Evolutionary conservation across 2,888 invertebrate genomes (phyloP).

Genomic region (Cosmorhoe ocellata): DNA sequence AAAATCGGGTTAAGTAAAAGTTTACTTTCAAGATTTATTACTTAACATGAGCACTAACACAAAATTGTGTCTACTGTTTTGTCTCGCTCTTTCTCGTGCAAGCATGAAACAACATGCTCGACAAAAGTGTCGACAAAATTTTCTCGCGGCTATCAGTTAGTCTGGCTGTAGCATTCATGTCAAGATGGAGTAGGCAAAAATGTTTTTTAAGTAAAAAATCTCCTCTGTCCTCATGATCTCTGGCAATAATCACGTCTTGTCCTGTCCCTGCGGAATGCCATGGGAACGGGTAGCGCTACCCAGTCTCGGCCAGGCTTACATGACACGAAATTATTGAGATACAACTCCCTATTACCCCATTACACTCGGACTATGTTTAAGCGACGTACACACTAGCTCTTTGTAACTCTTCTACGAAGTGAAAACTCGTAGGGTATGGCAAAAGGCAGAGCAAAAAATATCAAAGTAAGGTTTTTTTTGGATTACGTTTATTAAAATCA

Average conservation of each 20-base stretch:
- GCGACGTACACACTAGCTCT: constrained; percentile 3
- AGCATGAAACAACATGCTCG: no score
- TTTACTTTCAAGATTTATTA: no score
- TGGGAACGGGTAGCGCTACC: constrained; percentile 69
- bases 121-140: no score
- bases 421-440: not conserved
- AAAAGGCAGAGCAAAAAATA: not conserved
- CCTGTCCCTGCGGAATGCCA: constrained; percentile 64
- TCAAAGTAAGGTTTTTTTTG: no score
- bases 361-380: constrained; percentile 36
- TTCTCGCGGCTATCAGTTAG: no score
- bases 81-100: no score
- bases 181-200: not conserved
- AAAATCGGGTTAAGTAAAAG: no score
- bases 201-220: no score
- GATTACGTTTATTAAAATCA: no score
- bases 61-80: no score
- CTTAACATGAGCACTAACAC: no score
- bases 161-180: no score
- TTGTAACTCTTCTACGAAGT: constrained; percentile 11
- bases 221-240: constrained; percentile 38
- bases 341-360: constrained; percentile 60
- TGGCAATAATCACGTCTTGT: constrained; percentile 59
- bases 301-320: constrained; percentile 46
- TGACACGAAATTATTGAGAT: constrained; percentile 68